Evolutionary conservation across 1,140 invertebrate species (phyloP).

Genomic region (Zaprionus ghesquierei): DNA sequence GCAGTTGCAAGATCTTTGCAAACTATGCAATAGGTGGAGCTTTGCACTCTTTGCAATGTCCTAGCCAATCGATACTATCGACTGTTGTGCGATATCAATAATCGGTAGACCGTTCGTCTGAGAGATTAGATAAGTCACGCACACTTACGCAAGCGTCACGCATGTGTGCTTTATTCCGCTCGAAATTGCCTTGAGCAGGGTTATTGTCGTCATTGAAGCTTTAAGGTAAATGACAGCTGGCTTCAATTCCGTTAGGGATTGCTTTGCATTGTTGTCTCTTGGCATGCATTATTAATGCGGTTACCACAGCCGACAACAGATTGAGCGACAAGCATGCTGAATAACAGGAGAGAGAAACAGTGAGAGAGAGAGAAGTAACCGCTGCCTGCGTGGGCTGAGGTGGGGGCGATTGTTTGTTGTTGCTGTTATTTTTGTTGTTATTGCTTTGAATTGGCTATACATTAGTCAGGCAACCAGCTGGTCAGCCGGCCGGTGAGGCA

Average conservation of each 20-base stretch:
- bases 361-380: not conserved
- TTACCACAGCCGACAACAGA: not conserved
- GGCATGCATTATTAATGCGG: constrained; percentile 24
- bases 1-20: not conserved
- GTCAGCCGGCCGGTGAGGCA: constrained; percentile 4
- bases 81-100: constrained; percentile 49
- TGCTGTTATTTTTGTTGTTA: not conserved
- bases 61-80: constrained; percentile 11
- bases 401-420: not conserved
- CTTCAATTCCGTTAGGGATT: constrained; percentile 19
- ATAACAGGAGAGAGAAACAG: not conserved
- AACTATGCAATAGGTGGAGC: not conserved
- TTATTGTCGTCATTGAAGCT: constrained; percentile 35
- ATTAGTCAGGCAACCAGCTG: constrained; percentile 47
- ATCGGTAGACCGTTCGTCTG: not conserved
- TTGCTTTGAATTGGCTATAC: not conserved
- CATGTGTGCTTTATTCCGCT: constrained; percentile 43
- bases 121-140: constrained; percentile 57
- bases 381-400: constrained; percentile 20
- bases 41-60: not conserved
- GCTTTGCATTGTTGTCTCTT: constrained; percentile 1
- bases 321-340: not conserved
- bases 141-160: not conserved
- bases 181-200: constrained; percentile 53
- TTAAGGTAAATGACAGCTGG: constrained; percentile 15